Percentiles rank a stretch among this genome's conserved stretches.
These are phyloP conservation scores for Lonchura striata DNA, from an alignment of 2,113 vertebrate species.

Conservation along the genomic window DNA sequence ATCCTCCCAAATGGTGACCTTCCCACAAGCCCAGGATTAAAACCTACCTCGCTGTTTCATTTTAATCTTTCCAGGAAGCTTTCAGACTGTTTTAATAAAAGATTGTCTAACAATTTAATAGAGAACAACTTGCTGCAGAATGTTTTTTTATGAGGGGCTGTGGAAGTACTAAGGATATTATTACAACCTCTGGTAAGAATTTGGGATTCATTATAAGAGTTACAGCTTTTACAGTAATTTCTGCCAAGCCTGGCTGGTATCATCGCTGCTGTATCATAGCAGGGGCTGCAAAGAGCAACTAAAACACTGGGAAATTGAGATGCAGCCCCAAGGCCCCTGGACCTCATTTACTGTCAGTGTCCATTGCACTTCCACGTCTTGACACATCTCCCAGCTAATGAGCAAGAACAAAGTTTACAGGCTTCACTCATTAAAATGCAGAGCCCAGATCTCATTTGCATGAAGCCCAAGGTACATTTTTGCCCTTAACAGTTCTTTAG, in stretches of 20 bases:
- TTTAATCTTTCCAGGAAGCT: constrained; percentile 50
- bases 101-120: constrained; percentile 7
- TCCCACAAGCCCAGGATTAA: neutral
- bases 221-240: constrained; percentile 7
- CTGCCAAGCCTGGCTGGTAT: neutral
- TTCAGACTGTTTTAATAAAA: constrained; percentile 24
- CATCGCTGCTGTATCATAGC: neutral
- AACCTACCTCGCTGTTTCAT: constrained; percentile 36
- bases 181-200: neutral
- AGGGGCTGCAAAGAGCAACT: neutral
- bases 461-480: neutral
- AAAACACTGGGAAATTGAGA: neutral
- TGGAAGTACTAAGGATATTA: neutral
- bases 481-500: neutral
- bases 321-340: neutral
- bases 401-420: neutral
- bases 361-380: neutral
- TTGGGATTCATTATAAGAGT: neutral
- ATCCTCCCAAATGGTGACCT: constrained; percentile 29
- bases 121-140: neutral
- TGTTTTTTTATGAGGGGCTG: neutral
- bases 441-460: neutral
- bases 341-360: neutral
- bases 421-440: neutral
- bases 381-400: neutral